phyloP scores from a whole-genome alignment of 2,888 invertebrate genomes.

The Beris morrisii region DNA sequence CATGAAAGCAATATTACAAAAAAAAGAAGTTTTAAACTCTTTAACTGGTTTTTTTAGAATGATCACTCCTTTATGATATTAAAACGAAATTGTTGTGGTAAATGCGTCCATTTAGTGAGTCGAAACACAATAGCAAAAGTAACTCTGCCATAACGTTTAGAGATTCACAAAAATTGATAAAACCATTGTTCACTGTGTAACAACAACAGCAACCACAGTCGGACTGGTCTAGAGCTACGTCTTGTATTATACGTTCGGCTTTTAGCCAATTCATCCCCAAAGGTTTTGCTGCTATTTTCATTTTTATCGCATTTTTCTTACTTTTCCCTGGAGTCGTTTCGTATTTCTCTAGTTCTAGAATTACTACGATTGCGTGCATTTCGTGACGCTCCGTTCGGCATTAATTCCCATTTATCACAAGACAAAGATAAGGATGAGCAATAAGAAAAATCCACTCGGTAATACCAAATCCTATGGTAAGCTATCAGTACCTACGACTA shows the following conservation, averaged over 20 bases:
- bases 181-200: slow-evolving; percentile 3
- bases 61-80: slow-evolving; percentile 6
- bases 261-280: slow-evolving; percentile 19
- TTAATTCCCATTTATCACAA: slow-evolving; percentile 27
- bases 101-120: slow-evolving; percentile 11
- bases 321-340: slow-evolving; percentile 9
- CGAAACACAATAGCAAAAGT: not conserved
- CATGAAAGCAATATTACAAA: not conserved
- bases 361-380: slow-evolving; percentile 28
- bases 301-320: not conserved
- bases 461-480: too few relatives aligned
- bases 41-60: not conserved
- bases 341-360: slow-evolving; percentile 25
- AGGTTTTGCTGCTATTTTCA: not conserved
- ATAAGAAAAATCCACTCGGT: not conserved
- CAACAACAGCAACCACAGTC: too few relatives aligned
- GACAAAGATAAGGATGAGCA: slow-evolving; percentile 20
- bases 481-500: too few relatives aligned
- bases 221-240: not conserved
- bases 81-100: slow-evolving; percentile 1
- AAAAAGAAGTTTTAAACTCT: not conserved
- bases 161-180: slow-evolving; percentile 25
- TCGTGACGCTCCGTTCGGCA: slow-evolving; percentile 18
- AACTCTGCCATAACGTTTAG: not conserved
- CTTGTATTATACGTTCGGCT: not conserved